These are phyloP conservation scores for human DNA, from an alignment of 2,113 vertebrate species.

Conservation along the genomic window DNA sequence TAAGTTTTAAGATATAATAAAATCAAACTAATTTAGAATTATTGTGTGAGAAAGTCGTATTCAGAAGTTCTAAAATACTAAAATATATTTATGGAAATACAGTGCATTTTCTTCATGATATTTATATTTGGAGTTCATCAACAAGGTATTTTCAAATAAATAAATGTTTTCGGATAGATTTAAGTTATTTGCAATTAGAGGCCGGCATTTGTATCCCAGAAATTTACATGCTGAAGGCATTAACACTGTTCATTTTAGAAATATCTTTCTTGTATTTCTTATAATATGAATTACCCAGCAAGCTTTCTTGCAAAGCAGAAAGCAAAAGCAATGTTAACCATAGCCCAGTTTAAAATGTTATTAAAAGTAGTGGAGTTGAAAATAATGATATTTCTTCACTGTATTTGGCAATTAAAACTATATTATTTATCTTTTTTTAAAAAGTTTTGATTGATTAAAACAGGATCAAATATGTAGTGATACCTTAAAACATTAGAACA, in stretches of 20 bases:
- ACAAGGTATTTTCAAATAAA: not conserved
- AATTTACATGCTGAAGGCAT: not conserved
- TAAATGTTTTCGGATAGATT: conserved; percentile 33
- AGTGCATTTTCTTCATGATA: not conserved
- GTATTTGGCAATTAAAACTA: not conserved
- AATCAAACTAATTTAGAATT: not conserved
- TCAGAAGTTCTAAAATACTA: conserved; percentile 24
- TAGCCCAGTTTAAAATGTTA: not conserved
- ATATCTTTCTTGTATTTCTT: not conserved
- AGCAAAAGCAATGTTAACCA: not conserved
- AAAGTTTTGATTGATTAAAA: conserved; percentile 18
- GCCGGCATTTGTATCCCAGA: not conserved
- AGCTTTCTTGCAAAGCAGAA: not conserved
- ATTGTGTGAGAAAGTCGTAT: not conserved
- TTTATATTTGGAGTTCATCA: conserved; percentile 2
- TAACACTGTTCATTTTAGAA: conserved; percentile 3
- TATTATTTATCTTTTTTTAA: not conserved
- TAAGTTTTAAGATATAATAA: conserved; percentile 15
- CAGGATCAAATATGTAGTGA: not conserved
- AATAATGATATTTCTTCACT: not conserved
- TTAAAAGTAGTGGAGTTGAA: not conserved
- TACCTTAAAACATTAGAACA: not conserved
- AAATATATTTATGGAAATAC: conserved; percentile 24
- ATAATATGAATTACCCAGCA: not conserved
- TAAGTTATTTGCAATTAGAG: not conserved